phyloP scores from a whole-genome alignment of 1,140 invertebrate species.

The Drosophila grimshawi region DNA sequence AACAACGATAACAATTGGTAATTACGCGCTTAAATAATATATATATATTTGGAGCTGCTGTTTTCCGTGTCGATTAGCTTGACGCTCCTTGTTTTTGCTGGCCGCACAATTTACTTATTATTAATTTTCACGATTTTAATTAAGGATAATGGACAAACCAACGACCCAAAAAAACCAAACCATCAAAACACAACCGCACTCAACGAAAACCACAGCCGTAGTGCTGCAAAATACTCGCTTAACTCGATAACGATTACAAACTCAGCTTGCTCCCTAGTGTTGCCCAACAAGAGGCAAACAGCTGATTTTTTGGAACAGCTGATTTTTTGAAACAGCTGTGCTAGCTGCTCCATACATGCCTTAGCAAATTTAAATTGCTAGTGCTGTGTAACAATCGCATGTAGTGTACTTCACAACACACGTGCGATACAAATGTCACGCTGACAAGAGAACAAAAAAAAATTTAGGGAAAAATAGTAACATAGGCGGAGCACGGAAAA shows the following conservation, averaged over 20 bases:
- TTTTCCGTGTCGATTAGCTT: constrained; percentile 5
- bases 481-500: constrained; percentile 48
- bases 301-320: constrained; percentile 17
- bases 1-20: constrained; percentile 9
- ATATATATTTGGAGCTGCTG: background rate
- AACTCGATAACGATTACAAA: constrained; percentile 29
- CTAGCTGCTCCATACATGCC: constrained; percentile 4
- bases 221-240: constrained; percentile 44
- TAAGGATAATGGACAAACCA: constrained; percentile 31
- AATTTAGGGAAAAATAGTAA: constrained; percentile 50
- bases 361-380: background rate
- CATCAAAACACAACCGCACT: constrained; percentile 50
- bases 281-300: constrained; percentile 1
- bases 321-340: background rate
- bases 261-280: background rate
- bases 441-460: constrained; percentile 40
- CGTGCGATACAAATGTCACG: constrained; percentile 50
- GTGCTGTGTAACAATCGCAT: constrained; percentile 32
- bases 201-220: constrained; percentile 52
- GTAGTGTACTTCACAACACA: constrained; percentile 46
- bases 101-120: constrained; percentile 27
- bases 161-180: constrained; percentile 34
- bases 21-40: background rate
- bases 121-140: constrained; percentile 39
- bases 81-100: constrained; percentile 19